These are phyloP conservation scores for Lasioglossum zephyrum DNA, from an alignment of 2,888 invertebrate species.

Conservation along the genomic window DNA sequence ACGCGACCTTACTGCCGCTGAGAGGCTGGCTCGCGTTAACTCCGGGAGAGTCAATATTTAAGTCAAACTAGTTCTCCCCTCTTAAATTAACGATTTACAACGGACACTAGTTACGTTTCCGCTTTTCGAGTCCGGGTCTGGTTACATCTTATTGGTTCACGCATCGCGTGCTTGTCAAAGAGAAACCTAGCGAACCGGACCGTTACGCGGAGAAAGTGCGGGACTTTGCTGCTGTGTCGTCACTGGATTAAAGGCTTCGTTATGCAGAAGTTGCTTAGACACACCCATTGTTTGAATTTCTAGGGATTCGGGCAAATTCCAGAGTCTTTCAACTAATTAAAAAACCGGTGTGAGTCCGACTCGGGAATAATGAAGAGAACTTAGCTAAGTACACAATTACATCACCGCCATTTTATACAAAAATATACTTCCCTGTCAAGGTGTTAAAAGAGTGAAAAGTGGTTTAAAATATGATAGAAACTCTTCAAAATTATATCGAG, in stretches of 20 bases:
- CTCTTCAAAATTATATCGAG: no score
- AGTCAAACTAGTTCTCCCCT: constrained; percentile 67
- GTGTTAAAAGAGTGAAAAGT: neutral
- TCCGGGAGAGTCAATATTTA: constrained; percentile 70
- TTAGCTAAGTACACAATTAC: neutral
- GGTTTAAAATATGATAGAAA: no score
- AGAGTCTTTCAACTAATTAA: neutral
- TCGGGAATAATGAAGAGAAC: neutral
- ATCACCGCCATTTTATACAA: neutral
- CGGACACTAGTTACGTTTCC: constrained; percentile 55
- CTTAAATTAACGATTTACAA: constrained; percentile 73
- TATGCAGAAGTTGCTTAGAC: neutral
- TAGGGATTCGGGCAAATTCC: neutral
- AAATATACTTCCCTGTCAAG: neutral
- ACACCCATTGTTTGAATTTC: neutral
- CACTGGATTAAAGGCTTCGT: neutral
- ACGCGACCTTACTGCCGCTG: constrained; percentile 62
- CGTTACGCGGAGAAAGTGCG: no score
- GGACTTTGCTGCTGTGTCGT: neutral
- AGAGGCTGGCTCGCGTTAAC: constrained; percentile 64
- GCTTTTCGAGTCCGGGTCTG: constrained; percentile 51
- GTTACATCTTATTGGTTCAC: constrained; percentile 42
- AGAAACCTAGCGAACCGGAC: no score
- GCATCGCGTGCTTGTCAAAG: constrained; percentile 23
- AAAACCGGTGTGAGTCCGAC: neutral